Evolutionary conservation across 2,797 vertebrate species (phyloP).

Genomic region (Zalophus californianus): DNA sequence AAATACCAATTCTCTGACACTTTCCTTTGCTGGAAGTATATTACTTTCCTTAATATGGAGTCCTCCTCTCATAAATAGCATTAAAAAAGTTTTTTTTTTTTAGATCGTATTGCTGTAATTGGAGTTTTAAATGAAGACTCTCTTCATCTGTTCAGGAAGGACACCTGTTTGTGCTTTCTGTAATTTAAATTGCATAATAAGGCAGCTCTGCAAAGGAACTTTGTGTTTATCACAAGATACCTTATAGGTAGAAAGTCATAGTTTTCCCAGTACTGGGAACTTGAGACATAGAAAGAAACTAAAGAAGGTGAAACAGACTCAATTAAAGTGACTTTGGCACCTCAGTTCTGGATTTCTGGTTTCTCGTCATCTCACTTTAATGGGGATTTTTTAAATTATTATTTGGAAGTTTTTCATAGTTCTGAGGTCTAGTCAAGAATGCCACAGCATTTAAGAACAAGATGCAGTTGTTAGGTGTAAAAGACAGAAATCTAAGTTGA

Average conservation of each 20-base stretch:
- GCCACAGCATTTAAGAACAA: constrained; percentile 30
- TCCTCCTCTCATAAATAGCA: neutral
- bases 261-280: neutral
- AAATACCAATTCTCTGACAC: neutral
- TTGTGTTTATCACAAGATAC: neutral
- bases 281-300: constrained; percentile 19
- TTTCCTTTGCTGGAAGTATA: neutral
- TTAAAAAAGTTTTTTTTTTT: neutral
- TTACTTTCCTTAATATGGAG: neutral
- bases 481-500: neutral
- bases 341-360: constrained; percentile 14
- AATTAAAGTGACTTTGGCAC: neutral
- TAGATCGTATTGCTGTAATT: neutral
- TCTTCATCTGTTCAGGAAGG: neutral
- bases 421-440: neutral
- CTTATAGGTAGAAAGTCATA: neutral
- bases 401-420: neutral
- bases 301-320: neutral
- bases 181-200: neutral
- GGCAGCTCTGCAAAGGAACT: constrained; percentile 39
- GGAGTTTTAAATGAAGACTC: constrained; percentile 2
- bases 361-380: neutral
- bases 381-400: constrained; percentile 13
- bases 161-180: neutral
- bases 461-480: neutral